Evolutionary conservation across 2,113 vertebrate genomes (phyloP), one percentile per base, ranked within the genome.

Genomic region (Felis chaus): DNA sequence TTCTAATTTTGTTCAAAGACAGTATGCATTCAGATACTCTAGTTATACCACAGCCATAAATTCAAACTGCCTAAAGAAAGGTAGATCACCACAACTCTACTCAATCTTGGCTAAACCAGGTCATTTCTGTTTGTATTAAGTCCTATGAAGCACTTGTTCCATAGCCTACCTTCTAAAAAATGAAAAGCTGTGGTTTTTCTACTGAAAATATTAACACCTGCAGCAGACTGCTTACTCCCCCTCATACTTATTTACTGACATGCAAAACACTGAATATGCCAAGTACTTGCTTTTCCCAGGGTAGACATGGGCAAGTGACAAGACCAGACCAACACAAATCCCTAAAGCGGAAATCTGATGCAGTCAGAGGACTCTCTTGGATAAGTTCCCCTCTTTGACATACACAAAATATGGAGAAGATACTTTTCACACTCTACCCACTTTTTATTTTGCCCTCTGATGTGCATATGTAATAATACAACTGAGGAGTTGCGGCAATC

Each of bases 381-480:
- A 41, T 90, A 94, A 55, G 16, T 29, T 57, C 74, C 33, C 45
- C 12, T 83, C n/a, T 55, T 55, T 55, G 45, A 81, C 33, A 83
- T 18, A 63, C 29, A 84, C 2, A 84, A 45, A 93, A 55, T 39
- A 57, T 25, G 12, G n/a, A 87, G 19, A 94, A 90, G 39, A 53
- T 39, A 78, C 19, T 81, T 95, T 86, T 50, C 39, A 82, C 7
- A 21, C 3, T 15, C 71, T 18, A 96, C 8, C 2, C 16, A 79
- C 36, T 88, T 93, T 71, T 50, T 86, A 86, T 84, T 95, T 89
- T 95, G 36, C 10, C 87, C 36, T 76, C 57, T 33, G n/a, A 78
- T 39, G 4, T 66, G n/a, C n/a, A 53, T 82, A 15, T 48, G n/a
- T 69, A 87, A 95, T 91, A 92, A 39, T 27, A 78, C 7, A 95